These are phyloP conservation scores for Eospalax fontanierii DNA, from an alignment of 2,797 vertebrate genomes.

Conservation along the genomic window DNA sequence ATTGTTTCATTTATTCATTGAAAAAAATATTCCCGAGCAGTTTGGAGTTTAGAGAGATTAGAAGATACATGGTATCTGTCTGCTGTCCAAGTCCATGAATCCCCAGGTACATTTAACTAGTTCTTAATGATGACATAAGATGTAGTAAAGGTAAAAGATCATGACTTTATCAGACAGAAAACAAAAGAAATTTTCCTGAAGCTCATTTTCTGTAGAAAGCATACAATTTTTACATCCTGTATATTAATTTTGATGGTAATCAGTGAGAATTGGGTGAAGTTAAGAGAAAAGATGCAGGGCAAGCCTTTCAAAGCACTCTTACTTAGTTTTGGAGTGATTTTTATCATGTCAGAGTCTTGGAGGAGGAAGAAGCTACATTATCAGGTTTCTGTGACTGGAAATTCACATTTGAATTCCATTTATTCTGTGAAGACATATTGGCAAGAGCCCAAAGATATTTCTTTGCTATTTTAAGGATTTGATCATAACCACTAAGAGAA, in stretches of 20 bases:
- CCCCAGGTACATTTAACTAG: neutral
- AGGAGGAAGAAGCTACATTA: neutral
- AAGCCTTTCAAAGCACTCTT: neutral
- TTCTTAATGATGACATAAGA: neutral
- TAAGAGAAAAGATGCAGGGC: neutral
- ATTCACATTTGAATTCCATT: slow-evolving; percentile 2
- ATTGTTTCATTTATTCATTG: neutral
- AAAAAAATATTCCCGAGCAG: neutral
- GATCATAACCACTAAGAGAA: neutral
- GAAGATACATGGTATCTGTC: neutral
- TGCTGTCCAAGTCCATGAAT: neutral
- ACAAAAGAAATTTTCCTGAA: neutral
- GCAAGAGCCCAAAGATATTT: neutral
- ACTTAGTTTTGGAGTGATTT: neutral
- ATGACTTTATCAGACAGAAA: neutral
- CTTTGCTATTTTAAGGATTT: slow-evolving; percentile 26
- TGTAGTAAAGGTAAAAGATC: too few species aligned
- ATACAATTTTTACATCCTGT: neutral
- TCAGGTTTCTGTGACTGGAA: neutral
- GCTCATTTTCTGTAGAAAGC: neutral
- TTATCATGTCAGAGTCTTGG: neutral
- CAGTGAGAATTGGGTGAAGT: fast-evolving
- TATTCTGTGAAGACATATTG: slow-evolving; percentile 21
- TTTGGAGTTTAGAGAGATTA: neutral
- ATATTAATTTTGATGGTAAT: neutral